Evolutionary conservation across 2,113 vertebrate genomes (phyloP), one percentile per base, ranked within the genome.

Genomic region (Sminthopsis crassicaudata): DNA sequence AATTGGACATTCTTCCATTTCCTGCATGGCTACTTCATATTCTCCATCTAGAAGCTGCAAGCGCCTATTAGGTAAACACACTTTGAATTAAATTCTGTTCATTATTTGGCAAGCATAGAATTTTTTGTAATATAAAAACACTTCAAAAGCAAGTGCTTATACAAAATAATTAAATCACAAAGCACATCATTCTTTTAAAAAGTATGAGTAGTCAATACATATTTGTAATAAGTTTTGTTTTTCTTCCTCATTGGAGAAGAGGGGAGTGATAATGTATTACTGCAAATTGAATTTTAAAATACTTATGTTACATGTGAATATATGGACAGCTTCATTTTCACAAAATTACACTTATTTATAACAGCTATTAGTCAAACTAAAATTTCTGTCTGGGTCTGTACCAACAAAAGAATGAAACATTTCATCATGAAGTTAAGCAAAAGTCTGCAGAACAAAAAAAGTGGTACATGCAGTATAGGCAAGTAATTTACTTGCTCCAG

Each of bases 11-110:
- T 99, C 99, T 97, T 99, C 99, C 99, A 99, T 99, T 97, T 99
- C 99, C 97, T 99, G 99, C 99, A 99, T 99, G 89, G 99, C 99
- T 98, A 99, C 99, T 98, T 99, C 99, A 91, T 99, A 99, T 96
- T 99, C 99, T 57, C 99, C 99, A 97, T 99, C 99, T 97, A 99
- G 98, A 96, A 99, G 99, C 94, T 99, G 99, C 98, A 99, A 98
- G 91, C 99, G 99, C 95, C 99, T 99, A 97, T 97, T 96, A 97
- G 91, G 96, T 94, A 97, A 97, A 97, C 96, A 98, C 91, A 97
- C 92, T 97, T 97, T 96, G 97, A 95, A 97, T 96, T 97, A 96
- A 97, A 6, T 2, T 84, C 19, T 42, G 25, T 48, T 94, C 51
- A 91, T 92, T 92, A n/a, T 94, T 91, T 95, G 88, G 89, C 42